A percentile compares a stretch with the other conserved stretches of the same genome.
These are phyloP conservation scores for Enoplosus armatus DNA, from an alignment of 2,797 vertebrate genomes.

Conservation along the genomic window DNA sequence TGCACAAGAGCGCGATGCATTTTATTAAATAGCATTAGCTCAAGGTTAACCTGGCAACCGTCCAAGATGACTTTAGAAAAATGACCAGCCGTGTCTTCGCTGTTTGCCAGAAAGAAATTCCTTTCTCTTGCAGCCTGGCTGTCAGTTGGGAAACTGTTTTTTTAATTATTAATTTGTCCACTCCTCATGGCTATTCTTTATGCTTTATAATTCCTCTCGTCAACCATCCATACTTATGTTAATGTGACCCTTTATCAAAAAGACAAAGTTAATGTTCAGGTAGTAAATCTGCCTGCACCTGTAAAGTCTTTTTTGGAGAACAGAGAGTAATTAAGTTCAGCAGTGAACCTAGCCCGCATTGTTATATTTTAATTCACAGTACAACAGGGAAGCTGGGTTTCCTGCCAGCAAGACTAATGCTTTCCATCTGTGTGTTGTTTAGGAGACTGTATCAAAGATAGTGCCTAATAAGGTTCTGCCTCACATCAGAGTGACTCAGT, in stretches of 20 bases:
- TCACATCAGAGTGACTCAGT: constrained; percentile 54
- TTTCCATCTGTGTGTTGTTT: constrained; percentile 75
- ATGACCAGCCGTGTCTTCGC: constrained; percentile 31
- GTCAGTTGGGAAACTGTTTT: constrained; percentile 2
- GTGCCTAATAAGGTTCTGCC: constrained; percentile 65
- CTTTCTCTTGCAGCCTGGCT: constrained; percentile 25
- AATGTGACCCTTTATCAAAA: background rate
- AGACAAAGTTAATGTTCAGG: background rate
- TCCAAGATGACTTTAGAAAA: constrained; percentile 48
- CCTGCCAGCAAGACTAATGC: constrained; percentile 75
- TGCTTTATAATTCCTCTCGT: background rate
- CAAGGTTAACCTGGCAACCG: constrained; percentile 49
- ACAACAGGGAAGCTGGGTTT: constrained; percentile 65
- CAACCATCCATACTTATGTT: background rate
- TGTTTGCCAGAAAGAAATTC: constrained; percentile 19
- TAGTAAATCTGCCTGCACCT: constrained; percentile 63
- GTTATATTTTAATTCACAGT: constrained; percentile 69
- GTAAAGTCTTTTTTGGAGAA: constrained; percentile 46
- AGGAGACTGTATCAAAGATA: constrained; percentile 50
- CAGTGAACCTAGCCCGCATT: constrained; percentile 62
- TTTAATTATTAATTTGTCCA: background rate
- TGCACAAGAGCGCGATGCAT: constrained; percentile 35
- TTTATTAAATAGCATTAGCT: constrained; percentile 61
- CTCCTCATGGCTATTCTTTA: background rate
- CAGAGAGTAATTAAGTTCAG: constrained; percentile 58